Evolutionary conservation across 2,797 vertebrate species (phyloP), one percentile per base, ranked within the genome.

Genomic region (Anolis apletophallus): DNA sequence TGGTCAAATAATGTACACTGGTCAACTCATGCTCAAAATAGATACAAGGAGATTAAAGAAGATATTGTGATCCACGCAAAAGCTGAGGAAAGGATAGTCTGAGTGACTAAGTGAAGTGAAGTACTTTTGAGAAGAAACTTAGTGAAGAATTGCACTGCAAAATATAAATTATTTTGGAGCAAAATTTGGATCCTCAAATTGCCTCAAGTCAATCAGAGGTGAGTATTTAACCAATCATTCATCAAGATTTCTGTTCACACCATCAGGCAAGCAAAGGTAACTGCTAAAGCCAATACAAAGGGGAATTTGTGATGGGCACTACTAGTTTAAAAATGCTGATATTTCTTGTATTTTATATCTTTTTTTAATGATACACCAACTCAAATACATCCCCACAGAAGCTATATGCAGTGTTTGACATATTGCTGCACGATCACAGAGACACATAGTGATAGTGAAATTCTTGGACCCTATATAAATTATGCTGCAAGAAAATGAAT

Each of bases 401-500:
- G 76, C 69, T 57, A 57, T 16, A 64, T 8, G 2, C 55, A 57
- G 87, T 55, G 32, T 12, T 69, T 88, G 86, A 64, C 2, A 0
- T 82, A 52, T 83, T 91, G 52, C 79, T 88, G 7, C 46, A 46
- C 76, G 90, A 87, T 79, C 80, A 80, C 6, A 64, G 67, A 88
- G 54, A 46, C 46, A 46, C 5, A 46, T 8, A 6, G 5, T 5
- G 46, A 46, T 0, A 0, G 86, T 4, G 14, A 67, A 14, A 85
- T 3, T 50, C 75, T 87, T 68, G 54, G 74, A 77, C 46, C 88
- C 32, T 72, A 85, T 64, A 87, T 85, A 89, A 90, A 89, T 87
- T 93, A 83, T 34, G 59, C 61, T 59, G 72, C 36, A 61, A 88
- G 86, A 92, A 93, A 92, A 92, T 26, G 1, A 71, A 52, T 90